Conservation (phyloP, 2,113 vertebrate genomes). For the Cygnus buccinator region DNA sequence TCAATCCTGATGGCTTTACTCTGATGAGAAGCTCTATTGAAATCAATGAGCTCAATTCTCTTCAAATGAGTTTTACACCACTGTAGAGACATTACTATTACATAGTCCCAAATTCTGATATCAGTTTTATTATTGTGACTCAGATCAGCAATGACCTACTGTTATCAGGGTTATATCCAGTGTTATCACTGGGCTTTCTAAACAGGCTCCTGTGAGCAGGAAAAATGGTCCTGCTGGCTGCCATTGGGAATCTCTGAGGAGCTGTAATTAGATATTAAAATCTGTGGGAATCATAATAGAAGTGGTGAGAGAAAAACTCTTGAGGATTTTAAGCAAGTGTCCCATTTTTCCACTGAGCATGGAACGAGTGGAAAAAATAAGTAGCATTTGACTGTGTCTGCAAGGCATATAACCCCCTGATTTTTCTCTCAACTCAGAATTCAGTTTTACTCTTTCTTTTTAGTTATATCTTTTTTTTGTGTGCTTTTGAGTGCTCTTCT, state of each 20-base stretch:
- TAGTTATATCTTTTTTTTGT: background rate
- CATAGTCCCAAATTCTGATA: background rate
- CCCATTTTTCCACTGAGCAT: background rate
- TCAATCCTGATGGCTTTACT: conserved; percentile 16
- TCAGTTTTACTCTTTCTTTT: background rate
- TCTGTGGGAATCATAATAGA: background rate
- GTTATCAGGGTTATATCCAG: fast-evolving
- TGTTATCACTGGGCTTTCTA: background rate
- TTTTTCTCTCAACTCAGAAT: background rate
- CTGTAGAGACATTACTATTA: background rate
- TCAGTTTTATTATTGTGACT: background rate
- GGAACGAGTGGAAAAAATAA: background rate
- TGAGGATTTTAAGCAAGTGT: background rate
- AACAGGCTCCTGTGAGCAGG: background rate
- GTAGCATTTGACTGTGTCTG: background rate
- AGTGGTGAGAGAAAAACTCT: background rate
- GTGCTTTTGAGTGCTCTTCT: background rate
- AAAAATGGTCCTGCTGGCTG: background rate
- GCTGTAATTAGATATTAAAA: background rate
- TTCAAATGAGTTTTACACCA: background rate
- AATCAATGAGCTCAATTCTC: conserved; percentile 33
- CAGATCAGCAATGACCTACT: background rate
- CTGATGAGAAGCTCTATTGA: background rate
- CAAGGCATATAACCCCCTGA: background rate
- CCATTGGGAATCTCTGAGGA: background rate